Conservation (phyloP, 2,888 invertebrate species). For the Orchesella flavescens region DNA sequence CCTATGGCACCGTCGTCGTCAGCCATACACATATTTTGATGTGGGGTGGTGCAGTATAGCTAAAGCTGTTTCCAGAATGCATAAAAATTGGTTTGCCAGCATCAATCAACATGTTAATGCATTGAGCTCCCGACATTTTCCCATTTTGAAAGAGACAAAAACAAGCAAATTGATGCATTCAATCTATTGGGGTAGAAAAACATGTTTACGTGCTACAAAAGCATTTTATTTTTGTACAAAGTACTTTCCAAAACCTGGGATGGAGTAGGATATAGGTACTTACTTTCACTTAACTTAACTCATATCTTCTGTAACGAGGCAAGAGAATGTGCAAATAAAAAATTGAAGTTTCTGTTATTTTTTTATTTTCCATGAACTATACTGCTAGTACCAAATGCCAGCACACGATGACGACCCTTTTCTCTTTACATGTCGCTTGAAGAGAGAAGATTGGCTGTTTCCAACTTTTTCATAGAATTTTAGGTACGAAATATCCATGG, state of each 20-base stretch:
- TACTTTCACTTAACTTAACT: background rate
- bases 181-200: no score
- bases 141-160: background rate
- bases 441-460: background rate
- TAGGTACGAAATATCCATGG: background rate
- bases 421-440: background rate
- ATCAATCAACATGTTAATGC: constrained; percentile 1
- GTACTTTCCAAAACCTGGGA: no score
- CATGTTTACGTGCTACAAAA: no score
- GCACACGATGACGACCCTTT: background rate
- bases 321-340: background rate
- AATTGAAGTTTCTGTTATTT: background rate
- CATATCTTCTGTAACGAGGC: background rate
- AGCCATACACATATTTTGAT: no score
- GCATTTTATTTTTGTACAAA: no score
- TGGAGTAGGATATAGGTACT: background rate
- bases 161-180: background rate
- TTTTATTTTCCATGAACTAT: no score
- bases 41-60: no score
- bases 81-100: no score
- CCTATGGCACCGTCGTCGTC: no score
- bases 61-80: no score
- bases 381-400: no score
- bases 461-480: background rate
- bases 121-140: background rate